A percentile compares a stretch with the other conserved stretches of the same genome.
These are phyloP conservation scores for Byasa hedistus DNA, from an alignment of 2,888 invertebrate genomes.

Conservation along the genomic window DNA sequence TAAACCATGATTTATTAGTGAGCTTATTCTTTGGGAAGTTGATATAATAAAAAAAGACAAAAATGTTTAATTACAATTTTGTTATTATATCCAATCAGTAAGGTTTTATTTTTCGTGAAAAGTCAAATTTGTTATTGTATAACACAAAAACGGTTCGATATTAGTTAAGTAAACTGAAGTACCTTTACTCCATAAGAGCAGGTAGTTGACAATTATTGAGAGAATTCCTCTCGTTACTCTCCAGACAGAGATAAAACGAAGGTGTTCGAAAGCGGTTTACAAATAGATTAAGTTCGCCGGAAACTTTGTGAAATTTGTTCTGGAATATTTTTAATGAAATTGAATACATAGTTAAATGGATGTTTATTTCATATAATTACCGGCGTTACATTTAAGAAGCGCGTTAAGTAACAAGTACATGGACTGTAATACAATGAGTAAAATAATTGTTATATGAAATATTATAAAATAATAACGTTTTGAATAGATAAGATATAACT, in stretches of 20 bases:
- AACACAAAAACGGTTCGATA: neutral
- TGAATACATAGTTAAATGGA: conserved; percentile 16
- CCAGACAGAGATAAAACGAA: conserved; percentile 26
- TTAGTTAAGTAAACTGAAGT: neutral
- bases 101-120: neutral
- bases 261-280: conserved; percentile 26
- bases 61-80: too few species aligned
- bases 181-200: neutral
- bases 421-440: too few species aligned
- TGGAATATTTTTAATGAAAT: conserved; percentile 19
- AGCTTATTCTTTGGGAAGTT: too few species aligned
- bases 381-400: neutral
- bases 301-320: conserved; percentile 20
- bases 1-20: too few species aligned
- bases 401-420: too few species aligned
- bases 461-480: neutral
- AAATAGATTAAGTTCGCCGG: conserved; percentile 26
- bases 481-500: too few species aligned
- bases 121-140: neutral
- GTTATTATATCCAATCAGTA: too few species aligned
- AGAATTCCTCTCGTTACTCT: conserved; percentile 13
- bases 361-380: neutral
- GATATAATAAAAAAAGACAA: too few species aligned
- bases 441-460: too few species aligned
- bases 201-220: conserved; percentile 23